Evolutionary conservation across 1,140 invertebrate genomes (phyloP).

Genomic region (Magallana angulata): DNA sequence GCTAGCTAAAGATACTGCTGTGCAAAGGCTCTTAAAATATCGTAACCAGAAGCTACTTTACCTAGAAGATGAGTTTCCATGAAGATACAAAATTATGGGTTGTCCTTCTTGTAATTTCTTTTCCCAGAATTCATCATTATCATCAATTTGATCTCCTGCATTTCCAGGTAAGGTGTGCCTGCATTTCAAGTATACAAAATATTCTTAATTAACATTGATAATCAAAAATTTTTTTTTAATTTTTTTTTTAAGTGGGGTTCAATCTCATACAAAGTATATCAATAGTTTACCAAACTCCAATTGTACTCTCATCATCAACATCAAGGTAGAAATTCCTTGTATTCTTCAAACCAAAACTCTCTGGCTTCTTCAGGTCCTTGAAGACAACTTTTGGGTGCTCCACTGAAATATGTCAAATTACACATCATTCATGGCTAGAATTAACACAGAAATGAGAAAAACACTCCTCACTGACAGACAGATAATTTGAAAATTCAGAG

Average conservation of each 20-base stretch:
- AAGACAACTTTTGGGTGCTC: slow-evolving; percentile 55
- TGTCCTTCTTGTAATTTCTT: slow-evolving; percentile 79
- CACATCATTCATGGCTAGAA: background rate
- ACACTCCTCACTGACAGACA: background rate
- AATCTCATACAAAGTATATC: too few relatives aligned
- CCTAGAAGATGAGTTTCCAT: slow-evolving; percentile 86
- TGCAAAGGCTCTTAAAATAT: too few relatives aligned
- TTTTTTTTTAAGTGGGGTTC: too few relatives aligned
- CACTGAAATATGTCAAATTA: background rate
- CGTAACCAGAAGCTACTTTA: background rate
- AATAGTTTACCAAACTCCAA: slow-evolving; percentile 83
- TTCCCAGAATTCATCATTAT: slow-evolving; percentile 66
- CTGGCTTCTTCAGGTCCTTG: slow-evolving; percentile 76
- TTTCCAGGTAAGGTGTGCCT: slow-evolving; percentile 84
- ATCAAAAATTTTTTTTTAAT: too few relatives aligned
- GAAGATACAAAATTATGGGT: slow-evolving; percentile 89
- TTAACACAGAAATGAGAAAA: background rate
- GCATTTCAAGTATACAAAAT: slow-evolving; percentile 64
- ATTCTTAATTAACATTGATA: too few relatives aligned
- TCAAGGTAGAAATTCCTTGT: slow-evolving; percentile 84
- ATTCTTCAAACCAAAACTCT: slow-evolving; percentile 68
- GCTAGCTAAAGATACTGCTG: too few relatives aligned
- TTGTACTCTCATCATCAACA: slow-evolving; percentile 82
- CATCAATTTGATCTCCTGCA: slow-evolving; percentile 67
- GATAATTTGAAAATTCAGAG: background rate